Percentiles rank a stretch among this genome's conserved stretches.
Evolutionary conservation across 2,797 vertebrate species (phyloP).

Genomic region (Melanotaenia pygmaea): DNA sequence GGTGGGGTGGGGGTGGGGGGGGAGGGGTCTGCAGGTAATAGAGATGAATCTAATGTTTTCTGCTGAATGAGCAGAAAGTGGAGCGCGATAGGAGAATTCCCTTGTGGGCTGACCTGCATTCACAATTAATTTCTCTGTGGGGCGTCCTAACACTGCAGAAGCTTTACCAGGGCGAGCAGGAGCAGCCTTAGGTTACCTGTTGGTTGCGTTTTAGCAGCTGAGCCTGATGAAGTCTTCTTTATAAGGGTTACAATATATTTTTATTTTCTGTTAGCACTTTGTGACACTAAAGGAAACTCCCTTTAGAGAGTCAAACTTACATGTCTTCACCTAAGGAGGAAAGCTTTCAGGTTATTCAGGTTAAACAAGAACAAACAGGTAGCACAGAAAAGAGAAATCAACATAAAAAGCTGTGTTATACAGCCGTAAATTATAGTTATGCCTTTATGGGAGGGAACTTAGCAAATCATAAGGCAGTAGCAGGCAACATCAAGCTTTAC

Average conservation of each 20-base stretch:
- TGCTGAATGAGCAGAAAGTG: constrained; percentile 69
- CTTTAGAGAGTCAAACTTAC: constrained; percentile 46
- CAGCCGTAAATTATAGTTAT: constrained; percentile 78
- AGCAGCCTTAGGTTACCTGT: constrained; percentile 2
- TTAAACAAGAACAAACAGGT: constrained; percentile 21
- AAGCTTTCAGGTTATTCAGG: constrained; percentile 33
- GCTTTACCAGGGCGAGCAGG: constrained; percentile 10
- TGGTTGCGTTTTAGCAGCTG: constrained; percentile 14
- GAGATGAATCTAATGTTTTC: constrained; percentile 64
- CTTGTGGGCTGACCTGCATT: constrained; percentile 54
- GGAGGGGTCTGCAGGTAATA: constrained; percentile 64
- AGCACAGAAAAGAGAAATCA: constrained; percentile 52
- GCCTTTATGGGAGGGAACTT: constrained; percentile 73
- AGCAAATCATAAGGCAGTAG: constrained; percentile 79
- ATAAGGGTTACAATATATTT: not conserved
- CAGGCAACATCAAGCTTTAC: constrained; percentile 52
- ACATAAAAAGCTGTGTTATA: constrained; percentile 48
- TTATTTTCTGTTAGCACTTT: not conserved
- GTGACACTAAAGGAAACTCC: not conserved
- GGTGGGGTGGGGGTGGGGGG: not conserved
- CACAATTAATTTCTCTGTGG: constrained; percentile 53
- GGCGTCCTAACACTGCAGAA: constrained; percentile 34
- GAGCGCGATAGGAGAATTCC: constrained; percentile 45
- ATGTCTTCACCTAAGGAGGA: constrained; percentile 24
- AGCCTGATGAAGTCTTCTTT: not conserved